phyloP scores from a whole-genome alignment of 2,888 invertebrate species.

The Pterobdella sp. region DNA sequence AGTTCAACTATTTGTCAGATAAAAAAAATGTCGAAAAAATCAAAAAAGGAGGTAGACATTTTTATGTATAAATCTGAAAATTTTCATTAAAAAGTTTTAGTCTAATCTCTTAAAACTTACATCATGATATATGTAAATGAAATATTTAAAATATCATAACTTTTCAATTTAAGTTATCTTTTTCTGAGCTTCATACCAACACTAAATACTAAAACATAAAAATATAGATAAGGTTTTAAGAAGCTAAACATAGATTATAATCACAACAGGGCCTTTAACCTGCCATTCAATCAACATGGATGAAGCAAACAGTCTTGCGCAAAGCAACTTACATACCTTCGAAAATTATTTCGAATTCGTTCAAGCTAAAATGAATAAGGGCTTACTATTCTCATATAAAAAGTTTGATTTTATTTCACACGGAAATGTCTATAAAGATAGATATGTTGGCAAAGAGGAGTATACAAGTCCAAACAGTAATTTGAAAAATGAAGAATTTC shows the following conservation, averaged over 20 bases:
- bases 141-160: too few relatives aligned
- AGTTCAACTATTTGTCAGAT: slow-evolving; percentile 24
- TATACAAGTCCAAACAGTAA: too few relatives aligned
- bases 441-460: too few relatives aligned
- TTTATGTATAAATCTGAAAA: not conserved
- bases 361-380: not conserved
- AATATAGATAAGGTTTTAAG: too few relatives aligned
- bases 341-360: not conserved
- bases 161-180: too few relatives aligned
- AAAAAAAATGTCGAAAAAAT: slow-evolving; percentile 7
- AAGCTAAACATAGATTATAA: too few relatives aligned
- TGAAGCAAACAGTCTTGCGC: not conserved
- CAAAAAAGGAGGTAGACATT: slow-evolving; percentile 7
- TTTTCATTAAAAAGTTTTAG: not conserved
- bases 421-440: too few relatives aligned
- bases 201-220: too few relatives aligned
- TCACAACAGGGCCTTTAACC: not conserved
- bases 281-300: slow-evolving; percentile 2
- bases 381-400: not conserved
- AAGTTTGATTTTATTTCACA: too few relatives aligned
- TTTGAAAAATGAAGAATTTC: not conserved
- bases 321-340: not conserved
- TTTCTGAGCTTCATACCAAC: too few relatives aligned
- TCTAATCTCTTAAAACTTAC: not conserved
- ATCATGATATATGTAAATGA: too few relatives aligned